Conservation (phyloP, 2,888 invertebrate species). For the Sarcophaga carnaria region DNA sequence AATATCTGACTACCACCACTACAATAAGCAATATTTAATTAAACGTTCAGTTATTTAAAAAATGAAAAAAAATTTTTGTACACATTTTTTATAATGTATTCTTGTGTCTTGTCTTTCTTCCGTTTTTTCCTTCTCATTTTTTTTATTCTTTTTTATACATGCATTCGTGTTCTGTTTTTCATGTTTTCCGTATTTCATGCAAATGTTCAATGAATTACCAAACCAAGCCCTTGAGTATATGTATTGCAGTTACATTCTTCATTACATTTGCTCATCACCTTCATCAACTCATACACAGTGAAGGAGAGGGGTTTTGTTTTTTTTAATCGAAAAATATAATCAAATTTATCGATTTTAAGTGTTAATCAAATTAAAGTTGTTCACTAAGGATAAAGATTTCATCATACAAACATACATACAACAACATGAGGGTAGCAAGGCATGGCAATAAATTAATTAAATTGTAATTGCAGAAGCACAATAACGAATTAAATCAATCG, state of each 20-base stretch:
- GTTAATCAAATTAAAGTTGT: slow-evolving; percentile 46
- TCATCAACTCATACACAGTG: not conserved
- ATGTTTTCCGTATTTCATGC: slow-evolving; percentile 18
- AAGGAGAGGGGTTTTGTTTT: slow-evolving; percentile 6
- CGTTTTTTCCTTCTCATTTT: not conserved
- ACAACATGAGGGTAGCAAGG: too few species aligned
- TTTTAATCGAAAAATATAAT: slow-evolving; percentile 24
- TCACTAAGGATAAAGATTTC: not conserved
- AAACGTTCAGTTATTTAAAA: slow-evolving; percentile 61
- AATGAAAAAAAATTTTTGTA: not conserved
- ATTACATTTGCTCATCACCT: not conserved
- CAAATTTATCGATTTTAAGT: slow-evolving; percentile 32
- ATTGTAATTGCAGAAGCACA: too few species aligned
- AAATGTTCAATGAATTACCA: slow-evolving; percentile 40
- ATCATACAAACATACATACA: not conserved
- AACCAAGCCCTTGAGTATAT: slow-evolving; percentile 49
- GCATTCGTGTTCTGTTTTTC: slow-evolving; percentile 12
- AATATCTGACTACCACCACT: not conserved
- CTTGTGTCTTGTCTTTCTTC: slow-evolving; percentile 22
- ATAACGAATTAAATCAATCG: too few species aligned
- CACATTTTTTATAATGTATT: slow-evolving; percentile 48
- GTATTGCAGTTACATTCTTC: not conserved
- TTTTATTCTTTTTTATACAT: too few species aligned
- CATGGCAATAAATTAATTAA: too few species aligned
- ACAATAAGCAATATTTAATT: slow-evolving; percentile 61